phyloP scores from a whole-genome alignment of 1,140 invertebrate genomes.

The Aphaenogaster floridana region DNA sequence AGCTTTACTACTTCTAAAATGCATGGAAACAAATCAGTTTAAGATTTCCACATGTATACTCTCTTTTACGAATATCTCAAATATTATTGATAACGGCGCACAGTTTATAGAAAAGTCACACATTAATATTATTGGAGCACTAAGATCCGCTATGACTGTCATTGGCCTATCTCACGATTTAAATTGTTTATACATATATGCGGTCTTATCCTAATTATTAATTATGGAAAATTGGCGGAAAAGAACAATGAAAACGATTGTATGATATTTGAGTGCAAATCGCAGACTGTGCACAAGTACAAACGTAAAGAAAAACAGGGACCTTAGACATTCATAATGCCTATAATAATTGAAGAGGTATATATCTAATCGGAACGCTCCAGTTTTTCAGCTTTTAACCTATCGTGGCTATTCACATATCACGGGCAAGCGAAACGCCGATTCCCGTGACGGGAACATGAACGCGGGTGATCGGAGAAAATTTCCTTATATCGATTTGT shows the following conservation, averaged over 20 bases:
- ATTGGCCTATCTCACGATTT: too few relatives aligned
- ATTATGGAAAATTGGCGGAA: not conserved
- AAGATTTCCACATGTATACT: not conserved
- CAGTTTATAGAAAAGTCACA: too few relatives aligned
- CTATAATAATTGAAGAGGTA: not conserved
- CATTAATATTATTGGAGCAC: too few relatives aligned
- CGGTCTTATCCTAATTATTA: too few relatives aligned
- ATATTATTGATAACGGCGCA: not conserved
- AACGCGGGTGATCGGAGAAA: not conserved
- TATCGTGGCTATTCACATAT: not conserved
- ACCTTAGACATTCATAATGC: not conserved
- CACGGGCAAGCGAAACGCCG: not conserved
- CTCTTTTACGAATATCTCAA: not conserved
- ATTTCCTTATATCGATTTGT: not conserved
- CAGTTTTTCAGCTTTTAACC: not conserved
- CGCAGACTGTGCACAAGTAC: too few relatives aligned
- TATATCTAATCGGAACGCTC: slow-evolving; percentile 1
- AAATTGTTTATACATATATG: too few relatives aligned
- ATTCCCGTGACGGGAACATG: not conserved
- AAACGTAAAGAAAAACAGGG: not conserved
- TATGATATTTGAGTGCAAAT: not conserved
- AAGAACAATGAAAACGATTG: not conserved
- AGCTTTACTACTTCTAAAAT: not conserved
- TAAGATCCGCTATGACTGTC: too few relatives aligned
- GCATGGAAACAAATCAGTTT: not conserved